Evolutionary conservation across 2,888 invertebrate genomes (phyloP).

Genomic region (Hydrotaea cyrtoneurina): DNA sequence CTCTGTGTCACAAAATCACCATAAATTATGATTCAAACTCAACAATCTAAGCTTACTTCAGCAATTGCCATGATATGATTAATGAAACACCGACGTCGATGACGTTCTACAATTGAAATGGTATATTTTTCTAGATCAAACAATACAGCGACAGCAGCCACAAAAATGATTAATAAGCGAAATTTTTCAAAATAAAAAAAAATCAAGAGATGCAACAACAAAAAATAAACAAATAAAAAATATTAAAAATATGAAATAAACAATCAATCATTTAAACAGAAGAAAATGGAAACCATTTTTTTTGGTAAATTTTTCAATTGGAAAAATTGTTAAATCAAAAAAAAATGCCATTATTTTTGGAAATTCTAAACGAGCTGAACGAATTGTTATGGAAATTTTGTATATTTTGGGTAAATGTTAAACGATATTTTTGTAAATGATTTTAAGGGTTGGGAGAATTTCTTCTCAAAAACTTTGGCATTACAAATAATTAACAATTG

Average conservation of each 20-base stretch:
- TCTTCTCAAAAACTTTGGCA: neutral
- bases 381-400: slow-evolving; percentile 23
- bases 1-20: too few relatives aligned
- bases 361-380: neutral
- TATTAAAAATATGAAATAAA: too few relatives aligned
- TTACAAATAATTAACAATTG: slow-evolving; percentile 26
- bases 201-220: neutral
- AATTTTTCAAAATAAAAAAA: neutral
- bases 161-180: too few relatives aligned
- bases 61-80: too few relatives aligned
- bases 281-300: neutral
- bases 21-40: too few relatives aligned
- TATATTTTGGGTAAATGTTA: neutral
- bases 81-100: too few relatives aligned
- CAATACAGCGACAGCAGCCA: too few relatives aligned
- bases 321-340: neutral
- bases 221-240: neutral
- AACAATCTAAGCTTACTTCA: too few relatives aligned
- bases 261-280: neutral
- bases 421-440: neutral
- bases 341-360: neutral
- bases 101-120: too few relatives aligned
- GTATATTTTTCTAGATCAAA: too few relatives aligned
- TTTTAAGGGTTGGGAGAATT: neutral
- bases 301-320: neutral